Conservation (phyloP, 1,140 invertebrate species). For the Drosophila orosa region DNA sequence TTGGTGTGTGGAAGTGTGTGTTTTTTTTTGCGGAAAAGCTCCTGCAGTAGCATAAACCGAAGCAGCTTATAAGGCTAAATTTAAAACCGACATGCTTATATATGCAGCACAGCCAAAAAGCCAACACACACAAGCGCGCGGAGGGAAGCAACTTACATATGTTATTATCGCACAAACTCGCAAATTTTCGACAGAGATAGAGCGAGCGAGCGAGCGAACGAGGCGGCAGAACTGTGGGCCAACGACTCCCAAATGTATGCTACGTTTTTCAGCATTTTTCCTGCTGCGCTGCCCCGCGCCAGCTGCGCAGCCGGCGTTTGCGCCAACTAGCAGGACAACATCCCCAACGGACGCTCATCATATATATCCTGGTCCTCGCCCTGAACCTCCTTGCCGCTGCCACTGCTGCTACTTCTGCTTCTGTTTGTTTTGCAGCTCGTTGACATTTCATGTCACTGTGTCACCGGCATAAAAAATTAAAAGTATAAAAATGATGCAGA, state of each 20-base stretch:
- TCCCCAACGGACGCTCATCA: conserved; percentile 69
- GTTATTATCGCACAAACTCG: conserved; percentile 81
- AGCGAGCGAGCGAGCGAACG: background rate
- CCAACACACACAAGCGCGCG: conserved; percentile 13
- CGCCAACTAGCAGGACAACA: conserved; percentile 42
- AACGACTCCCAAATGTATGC: conserved; percentile 79
- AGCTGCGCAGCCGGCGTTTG: conserved; percentile 16
- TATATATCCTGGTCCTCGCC: conserved; percentile 64
- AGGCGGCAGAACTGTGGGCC: conserved; percentile 19
- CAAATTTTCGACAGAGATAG: conserved; percentile 73
- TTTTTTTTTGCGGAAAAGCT: conserved; percentile 24
- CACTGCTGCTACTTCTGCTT: conserved; percentile 8
- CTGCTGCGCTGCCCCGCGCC: conserved; percentile 38
- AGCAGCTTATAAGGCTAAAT: conserved; percentile 72
- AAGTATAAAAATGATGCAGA: conserved; percentile 78
- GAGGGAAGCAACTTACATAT: conserved; percentile 74
- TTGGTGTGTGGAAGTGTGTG: background rate
- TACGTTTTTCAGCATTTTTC: conserved; percentile 73
- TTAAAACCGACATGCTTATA: conserved; percentile 64
- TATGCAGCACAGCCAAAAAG: conserved; percentile 12
- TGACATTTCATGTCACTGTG: conserved; percentile 81
- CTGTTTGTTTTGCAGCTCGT: conserved; percentile 79
- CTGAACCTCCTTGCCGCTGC: conserved; percentile 28
- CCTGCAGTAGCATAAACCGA: conserved; percentile 16
- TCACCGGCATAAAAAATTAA: conserved; percentile 80